These are phyloP conservation scores for Philaenus spumarius DNA, from an alignment of 1,140 invertebrate species.

Conservation along the genomic window DNA sequence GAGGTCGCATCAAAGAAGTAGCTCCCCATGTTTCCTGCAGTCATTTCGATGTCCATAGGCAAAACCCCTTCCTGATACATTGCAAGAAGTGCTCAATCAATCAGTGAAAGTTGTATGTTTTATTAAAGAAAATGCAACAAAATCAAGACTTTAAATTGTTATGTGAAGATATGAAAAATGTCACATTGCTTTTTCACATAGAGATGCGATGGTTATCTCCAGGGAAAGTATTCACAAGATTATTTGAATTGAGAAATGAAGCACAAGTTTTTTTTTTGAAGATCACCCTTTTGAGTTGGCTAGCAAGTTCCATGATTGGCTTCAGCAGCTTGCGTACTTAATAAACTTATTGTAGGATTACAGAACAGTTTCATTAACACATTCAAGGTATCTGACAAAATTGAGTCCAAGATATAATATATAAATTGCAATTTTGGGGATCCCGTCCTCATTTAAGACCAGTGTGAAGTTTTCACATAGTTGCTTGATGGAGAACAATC, in stretches of 20 bases:
- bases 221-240: constrained; percentile 36
- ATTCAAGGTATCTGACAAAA: constrained; percentile 2
- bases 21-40: constrained; percentile 15
- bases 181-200: constrained; percentile 35
- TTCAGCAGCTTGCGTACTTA: neutral
- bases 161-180: constrained; percentile 37
- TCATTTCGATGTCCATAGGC: constrained; percentile 23
- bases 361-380: neutral
- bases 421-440: too few relatives aligned
- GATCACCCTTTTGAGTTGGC: too few relatives aligned
- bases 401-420: constrained; percentile 1
- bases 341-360: too few relatives aligned
- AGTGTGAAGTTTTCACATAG: too few relatives aligned
- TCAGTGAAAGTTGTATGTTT: constrained; percentile 25
- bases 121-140: constrained; percentile 21
- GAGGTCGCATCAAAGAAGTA: constrained; percentile 5
- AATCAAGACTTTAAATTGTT: constrained; percentile 26
- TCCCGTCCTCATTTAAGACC: too few relatives aligned
- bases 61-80: constrained; percentile 13
- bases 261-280: constrained; percentile 27
- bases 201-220: constrained; percentile 37
- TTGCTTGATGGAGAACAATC: too few relatives aligned
- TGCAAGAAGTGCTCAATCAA: constrained; percentile 18
- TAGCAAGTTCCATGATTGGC: neutral
- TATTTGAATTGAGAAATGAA: constrained; percentile 36